Conservation (phyloP, 2,888 invertebrate genomes). For the Craniophora ligustri region DNA sequence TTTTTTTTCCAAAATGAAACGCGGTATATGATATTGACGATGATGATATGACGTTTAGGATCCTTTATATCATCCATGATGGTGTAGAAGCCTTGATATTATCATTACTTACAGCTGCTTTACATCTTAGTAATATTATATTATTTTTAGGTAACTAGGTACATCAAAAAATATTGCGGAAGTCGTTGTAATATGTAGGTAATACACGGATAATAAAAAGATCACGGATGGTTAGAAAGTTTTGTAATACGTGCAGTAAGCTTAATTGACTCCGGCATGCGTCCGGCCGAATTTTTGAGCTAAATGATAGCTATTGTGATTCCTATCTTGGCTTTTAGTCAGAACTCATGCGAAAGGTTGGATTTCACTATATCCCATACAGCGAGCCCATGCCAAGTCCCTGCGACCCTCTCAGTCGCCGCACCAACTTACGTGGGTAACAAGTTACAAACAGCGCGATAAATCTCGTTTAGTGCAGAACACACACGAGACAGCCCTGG, state of each 20-base stretch:
- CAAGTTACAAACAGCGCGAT: slow-evolving; percentile 67
- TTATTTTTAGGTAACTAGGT: no score
- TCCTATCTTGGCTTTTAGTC: not conserved
- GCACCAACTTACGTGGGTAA: slow-evolving; percentile 21
- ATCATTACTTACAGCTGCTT: no score
- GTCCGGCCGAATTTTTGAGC: not conserved
- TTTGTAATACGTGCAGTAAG: not conserved
- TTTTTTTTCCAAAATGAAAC: no score
- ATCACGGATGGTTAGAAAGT: no score
- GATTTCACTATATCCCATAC: slow-evolving; percentile 4
- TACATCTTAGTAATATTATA: no score
- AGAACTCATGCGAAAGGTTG: not conserved
- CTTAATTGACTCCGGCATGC: not conserved
- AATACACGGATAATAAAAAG: no score
- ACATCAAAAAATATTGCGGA: no score
- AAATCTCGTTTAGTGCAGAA: slow-evolving; percentile 68
- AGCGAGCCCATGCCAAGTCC: not conserved
- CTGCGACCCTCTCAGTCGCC: slow-evolving; percentile 10
- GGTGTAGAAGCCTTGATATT: no score
- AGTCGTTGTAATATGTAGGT: no score
- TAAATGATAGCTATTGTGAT: not conserved
- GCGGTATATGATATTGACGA: no score
- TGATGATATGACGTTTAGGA: no score
- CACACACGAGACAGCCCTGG: slow-evolving; percentile 52
- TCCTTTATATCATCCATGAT: no score